phyloP scores from a whole-genome alignment of 2,888 invertebrate species.

The Sarcophaga rosellei region DNA sequence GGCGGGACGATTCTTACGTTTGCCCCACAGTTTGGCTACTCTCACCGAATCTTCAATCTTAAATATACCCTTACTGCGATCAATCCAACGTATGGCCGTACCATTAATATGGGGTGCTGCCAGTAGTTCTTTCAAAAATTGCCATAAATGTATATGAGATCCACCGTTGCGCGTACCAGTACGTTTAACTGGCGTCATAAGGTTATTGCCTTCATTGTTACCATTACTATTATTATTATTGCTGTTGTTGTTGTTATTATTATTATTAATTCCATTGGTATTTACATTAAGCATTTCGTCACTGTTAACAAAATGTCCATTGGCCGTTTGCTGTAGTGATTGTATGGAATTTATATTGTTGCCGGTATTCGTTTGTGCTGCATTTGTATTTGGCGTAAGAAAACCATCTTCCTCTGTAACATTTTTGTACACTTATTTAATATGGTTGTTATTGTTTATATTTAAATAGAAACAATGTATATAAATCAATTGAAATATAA shows the following conservation, averaged over 20 bases:
- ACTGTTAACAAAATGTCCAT: constrained; percentile 26
- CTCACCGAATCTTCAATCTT: constrained; percentile 99
- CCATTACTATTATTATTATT: constrained; percentile 15
- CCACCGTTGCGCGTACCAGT: constrained; percentile 79
- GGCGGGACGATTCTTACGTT: constrained; percentile 97
- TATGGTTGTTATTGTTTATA: too few relatives aligned
- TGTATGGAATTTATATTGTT: constrained; percentile 18
- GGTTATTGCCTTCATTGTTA: constrained; percentile 45
- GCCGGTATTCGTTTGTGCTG: not conserved
- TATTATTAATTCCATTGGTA: constrained; percentile 22
- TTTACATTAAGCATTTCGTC: constrained; percentile 27
- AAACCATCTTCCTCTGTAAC: constrained; percentile 66
- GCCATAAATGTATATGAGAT: constrained; percentile 98
- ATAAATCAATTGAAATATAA: not conserved
- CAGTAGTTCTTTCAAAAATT: constrained; percentile 97
- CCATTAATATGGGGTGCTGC: constrained; percentile 94
- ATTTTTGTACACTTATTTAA: too few relatives aligned
- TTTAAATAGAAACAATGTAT: not conserved
- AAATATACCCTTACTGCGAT: constrained; percentile 96
- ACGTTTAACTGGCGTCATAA: constrained; percentile 71
- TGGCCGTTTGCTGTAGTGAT: constrained; percentile 8
- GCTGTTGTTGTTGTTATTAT: constrained; percentile 64
- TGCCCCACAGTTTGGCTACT: constrained; percentile 99
- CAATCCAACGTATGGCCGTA: constrained; percentile 98
- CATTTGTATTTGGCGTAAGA: constrained; percentile 41